Evolutionary conservation across 2,113 vertebrate species (phyloP), one percentile per base, ranked within the genome.

Genomic region (Brachyhypopomus occidentalis): DNA sequence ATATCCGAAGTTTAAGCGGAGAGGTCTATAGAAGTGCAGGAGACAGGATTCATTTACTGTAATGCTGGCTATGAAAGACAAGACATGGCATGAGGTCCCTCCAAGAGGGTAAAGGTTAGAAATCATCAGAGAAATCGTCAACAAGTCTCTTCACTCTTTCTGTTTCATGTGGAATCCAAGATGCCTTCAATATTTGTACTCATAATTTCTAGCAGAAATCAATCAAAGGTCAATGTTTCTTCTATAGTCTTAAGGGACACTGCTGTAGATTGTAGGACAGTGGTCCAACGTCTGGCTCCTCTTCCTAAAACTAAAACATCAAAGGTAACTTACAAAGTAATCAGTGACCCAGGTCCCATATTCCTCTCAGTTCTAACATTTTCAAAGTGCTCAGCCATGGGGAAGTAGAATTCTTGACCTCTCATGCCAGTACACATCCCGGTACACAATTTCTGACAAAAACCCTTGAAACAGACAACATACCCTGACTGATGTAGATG

Each of bases 271-370:
- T 55, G 20, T 17, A 41, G 25, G 62, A 67, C 60, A 66, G 52
- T 36, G 0, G 48, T 77, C 62, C n/a, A 58, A 27, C 45, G 0
- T 78, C 45, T 67, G 17, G n/a, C 3, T 63, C 56, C 30, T 23
- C 30, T 62, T 7, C 16, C 56, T 20, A n/a, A 41, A 11, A n/a
- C 34, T 3, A 9, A 38, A 82, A 85, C 83, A 89, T 90, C 86
- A 90, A 89, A 89, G 84, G 14, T 2, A 12, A 14, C 66, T 77
- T 85, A 83, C 86, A 41, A 63, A 63, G 85, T 84, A 86, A 87
- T 90, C 87, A 88, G 64, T 89, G 86, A 77, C 5, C 67, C 63
- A 79, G 84, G 87, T 88, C 87, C 84, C 72, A 59, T 70, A 84
- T 78, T 75, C 79, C 84, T 52, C 84, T 70, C 36, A 58, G 52